These are phyloP conservation scores for Plecotus auritus DNA, from an alignment of 2,113 vertebrate genomes.

Conservation along the genomic window DNA sequence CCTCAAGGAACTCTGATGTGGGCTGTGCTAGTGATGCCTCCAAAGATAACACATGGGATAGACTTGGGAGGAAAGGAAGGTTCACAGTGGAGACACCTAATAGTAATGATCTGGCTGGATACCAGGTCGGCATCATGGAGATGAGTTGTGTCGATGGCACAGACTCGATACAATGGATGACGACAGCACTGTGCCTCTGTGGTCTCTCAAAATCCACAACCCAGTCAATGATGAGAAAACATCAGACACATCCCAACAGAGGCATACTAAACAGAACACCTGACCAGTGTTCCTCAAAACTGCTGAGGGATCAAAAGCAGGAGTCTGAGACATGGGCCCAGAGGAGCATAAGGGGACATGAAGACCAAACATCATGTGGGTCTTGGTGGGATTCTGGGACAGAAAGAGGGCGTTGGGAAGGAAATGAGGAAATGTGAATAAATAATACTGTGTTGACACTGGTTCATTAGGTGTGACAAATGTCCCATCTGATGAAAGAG, in stretches of 20 bases:
- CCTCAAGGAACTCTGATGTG: not conserved
- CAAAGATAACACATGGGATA: not conserved
- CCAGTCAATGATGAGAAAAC: not conserved
- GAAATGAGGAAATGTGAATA: not conserved
- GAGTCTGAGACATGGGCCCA: not conserved
- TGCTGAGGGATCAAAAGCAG: not conserved
- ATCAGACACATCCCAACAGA: fast-evolving
- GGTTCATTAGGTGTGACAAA: not conserved
- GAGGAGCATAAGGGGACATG: fast-evolving
- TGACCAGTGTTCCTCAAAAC: not conserved
- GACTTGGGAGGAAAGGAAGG: not conserved
- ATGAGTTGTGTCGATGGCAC: not conserved
- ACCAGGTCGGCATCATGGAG: not conserved
- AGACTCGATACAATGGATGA: fast-evolving
- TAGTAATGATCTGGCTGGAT: not conserved
- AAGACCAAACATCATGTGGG: not conserved
- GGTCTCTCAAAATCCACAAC: not conserved
- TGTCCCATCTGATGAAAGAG: too few species aligned
- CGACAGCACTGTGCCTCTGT: not conserved
- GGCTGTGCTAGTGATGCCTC: not conserved
- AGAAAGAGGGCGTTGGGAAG: not conserved
- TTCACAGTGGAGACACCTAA: not conserved
- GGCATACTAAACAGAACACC: not conserved
- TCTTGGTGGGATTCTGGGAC: fast-evolving
- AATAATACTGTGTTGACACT: not conserved